Evolutionary conservation across 2,888 invertebrate genomes (phyloP), one percentile per base, ranked within the genome.

Genomic region (Dolichopus griseipennis): DNA sequence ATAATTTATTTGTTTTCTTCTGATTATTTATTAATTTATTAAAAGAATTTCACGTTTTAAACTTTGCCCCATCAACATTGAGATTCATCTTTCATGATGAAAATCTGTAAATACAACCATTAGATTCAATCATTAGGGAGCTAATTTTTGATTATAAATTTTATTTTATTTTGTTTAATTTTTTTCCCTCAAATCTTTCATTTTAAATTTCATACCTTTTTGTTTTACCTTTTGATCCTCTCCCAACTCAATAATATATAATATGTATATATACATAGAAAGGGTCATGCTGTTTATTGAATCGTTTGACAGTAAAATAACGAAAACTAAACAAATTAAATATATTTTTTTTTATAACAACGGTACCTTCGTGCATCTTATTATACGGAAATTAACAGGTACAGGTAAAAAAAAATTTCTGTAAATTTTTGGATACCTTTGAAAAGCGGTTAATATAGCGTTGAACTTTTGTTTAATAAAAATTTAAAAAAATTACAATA

Each of bases 61-160:
- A 52, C 52, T 52, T 52, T 52, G 6, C 15, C 52, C 6, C 6
- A 18, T 52, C 52, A 52, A 15, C 52, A 52, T 52, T 52, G 52
- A n/a, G 18, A 3, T 52, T 52, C 15, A 52, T 52, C 27, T 52
- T 52, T 52, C 52, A 52, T 52, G 52, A 52, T 52, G 15, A 52
- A 52, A 27, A 52, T 52, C 52, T 18, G 52, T n/a, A 52, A 15
- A 52, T 52, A 10, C 18, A 27, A 27, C 27, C 27, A 27, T 27
- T 27, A 52, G 52, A 18, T 52, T 6, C 6, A 52, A 52, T 52
- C 52, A 52, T 52, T 52, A 52, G 52, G 52, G 52, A 52, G 52
- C 52, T 52, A 52, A 52, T 52, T 52, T 37, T 52, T 52, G 18
- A 52, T 52, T 52, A 52, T n/a, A 52, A 52, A 52, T 52, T 52